Evolutionary conservation across 2,888 invertebrate species (phyloP), one percentile per base, ranked within the genome.

Genomic region (Conops quadrifasciatus): DNA sequence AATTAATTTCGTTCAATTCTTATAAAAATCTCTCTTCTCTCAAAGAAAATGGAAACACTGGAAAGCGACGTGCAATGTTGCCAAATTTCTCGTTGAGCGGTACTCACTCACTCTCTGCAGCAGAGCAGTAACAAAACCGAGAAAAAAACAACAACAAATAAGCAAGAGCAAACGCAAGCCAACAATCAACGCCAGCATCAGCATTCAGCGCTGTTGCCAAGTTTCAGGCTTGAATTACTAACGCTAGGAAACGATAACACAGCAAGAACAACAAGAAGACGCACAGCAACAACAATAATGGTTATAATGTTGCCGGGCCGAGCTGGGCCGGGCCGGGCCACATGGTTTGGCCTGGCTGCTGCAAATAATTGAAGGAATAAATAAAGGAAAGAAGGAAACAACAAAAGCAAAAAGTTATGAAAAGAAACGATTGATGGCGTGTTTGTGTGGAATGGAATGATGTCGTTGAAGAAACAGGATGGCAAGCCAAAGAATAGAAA

Each of bases 171-270:
- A 26, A 26, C 21, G 21, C 24, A 30, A 28, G 26, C n/a, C 30
- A 49, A 53, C 56, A 70, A 64, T 53, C 70, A 56, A 30, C 36
- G 53, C 28, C 43, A 64, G 63, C 70, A 58, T 43, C 28, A 28
- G 49, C 15, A 4, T 15, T 49, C 30, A 21, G 64, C 26, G 64
- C 26, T 49, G 60, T 68, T 69, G 60, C 53, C 62, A 60, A 51
- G 36, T 62, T 69, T 66, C 66, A 43, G 11, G 36, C 56, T 43
- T 66, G 24, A 66, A 66, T 66, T 66, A 53, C 51, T 66, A 66
- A 66, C 51, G 26, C 63, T 45, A 64, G 56, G 56, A 64, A 56
- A 62, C n/a, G 28, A 60, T 49, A 59, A 56, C 28, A 49, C 64
- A 45, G 21, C 64, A 53, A 58, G 28, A 64, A 53, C 30, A 69